Conservation (phyloP, 2,888 invertebrate genomes). For the Phoronis australis region DNA sequence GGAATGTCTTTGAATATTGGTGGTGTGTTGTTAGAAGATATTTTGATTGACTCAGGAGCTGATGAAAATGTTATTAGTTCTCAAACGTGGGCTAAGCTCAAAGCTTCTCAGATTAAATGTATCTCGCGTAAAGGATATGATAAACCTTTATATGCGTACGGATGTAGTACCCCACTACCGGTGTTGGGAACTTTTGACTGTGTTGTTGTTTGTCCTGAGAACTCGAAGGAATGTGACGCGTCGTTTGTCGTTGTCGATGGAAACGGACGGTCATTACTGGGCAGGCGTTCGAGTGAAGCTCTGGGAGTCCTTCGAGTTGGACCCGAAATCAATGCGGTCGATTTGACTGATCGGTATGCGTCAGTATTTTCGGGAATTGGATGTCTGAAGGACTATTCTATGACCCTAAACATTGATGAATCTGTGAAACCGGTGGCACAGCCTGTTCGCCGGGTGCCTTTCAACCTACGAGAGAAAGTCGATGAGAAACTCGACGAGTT, state of each 20-base stretch:
- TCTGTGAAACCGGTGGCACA: not conserved
- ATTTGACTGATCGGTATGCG: not conserved
- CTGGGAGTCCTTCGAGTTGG: not conserved
- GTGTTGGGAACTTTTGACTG: not conserved
- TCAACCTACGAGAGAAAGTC: not conserved
- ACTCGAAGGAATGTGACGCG: not conserved
- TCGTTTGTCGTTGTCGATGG: slow-evolving; percentile 4
- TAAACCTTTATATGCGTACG: slow-evolving; percentile 1
- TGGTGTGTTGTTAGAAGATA: not conserved
- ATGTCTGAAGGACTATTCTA: not conserved
- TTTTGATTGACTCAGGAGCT: slow-evolving; percentile 1
- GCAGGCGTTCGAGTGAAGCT: not conserved
- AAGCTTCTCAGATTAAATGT: not conserved
- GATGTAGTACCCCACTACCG: not conserved
- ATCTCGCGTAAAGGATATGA: not conserved
- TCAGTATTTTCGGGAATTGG: too few relatives aligned
- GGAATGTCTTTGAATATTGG: not conserved
- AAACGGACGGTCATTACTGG: slow-evolving; percentile 1
- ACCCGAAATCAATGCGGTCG: not conserved
- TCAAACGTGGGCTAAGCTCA: not conserved
- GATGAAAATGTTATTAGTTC: not conserved
- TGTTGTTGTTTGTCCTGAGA: not conserved
- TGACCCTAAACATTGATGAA: not conserved
- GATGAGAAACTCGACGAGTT: not conserved
- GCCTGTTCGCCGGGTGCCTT: not conserved